Evolutionary conservation across 2,113 vertebrate genomes (phyloP).

Genomic region (Stomatorhinus ivindoensis): DNA sequence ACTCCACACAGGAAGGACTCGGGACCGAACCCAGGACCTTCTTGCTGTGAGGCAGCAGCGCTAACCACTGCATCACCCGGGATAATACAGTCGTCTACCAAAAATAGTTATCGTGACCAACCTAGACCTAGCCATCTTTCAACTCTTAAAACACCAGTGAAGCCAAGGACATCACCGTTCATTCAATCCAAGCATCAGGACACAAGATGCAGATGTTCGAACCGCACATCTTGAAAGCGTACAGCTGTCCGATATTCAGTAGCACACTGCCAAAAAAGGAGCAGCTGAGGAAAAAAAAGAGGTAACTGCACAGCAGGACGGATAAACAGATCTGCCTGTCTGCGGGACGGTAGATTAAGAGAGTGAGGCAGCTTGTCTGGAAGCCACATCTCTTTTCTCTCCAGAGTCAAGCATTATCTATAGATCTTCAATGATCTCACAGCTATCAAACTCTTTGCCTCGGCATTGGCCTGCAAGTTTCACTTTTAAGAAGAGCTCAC

Average conservation of each 20-base stretch:
- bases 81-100: neutral
- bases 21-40: too few species aligned
- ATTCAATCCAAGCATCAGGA: neutral
- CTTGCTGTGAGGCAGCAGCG: too few species aligned
- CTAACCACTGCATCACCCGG: neutral
- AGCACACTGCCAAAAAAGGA: neutral
- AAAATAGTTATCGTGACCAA: neutral
- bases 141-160: neutral
- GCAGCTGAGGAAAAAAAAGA: neutral
- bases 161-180: neutral
- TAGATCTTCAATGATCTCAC: neutral
- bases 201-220: neutral
- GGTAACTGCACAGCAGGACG: neutral
- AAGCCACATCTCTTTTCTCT: neutral
- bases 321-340: neutral
- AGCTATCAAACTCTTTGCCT: neutral
- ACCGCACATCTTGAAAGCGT: neutral
- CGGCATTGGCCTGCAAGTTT: conserved; percentile 12
- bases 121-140: neutral
- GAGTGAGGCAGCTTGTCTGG: neutral
- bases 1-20: too few species aligned
- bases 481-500: conserved; percentile 10
- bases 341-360: neutral
- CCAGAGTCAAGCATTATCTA: neutral
- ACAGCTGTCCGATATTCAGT: neutral